Evolutionary conservation across 2,888 invertebrate genomes (phyloP).

Genomic region (Sabatieria punctata): DNA sequence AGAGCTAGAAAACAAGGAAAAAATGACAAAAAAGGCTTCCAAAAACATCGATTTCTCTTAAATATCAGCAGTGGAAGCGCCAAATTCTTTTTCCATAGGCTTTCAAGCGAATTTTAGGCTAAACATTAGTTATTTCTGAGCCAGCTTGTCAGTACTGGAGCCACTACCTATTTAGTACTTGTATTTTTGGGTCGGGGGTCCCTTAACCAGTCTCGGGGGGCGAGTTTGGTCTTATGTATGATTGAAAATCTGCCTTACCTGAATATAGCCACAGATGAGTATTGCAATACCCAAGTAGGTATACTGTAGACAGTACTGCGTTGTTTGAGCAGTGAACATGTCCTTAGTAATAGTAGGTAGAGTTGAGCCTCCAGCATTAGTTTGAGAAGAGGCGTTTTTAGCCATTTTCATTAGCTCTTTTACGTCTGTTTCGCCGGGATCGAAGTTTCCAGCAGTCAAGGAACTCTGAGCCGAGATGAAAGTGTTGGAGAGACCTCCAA

Average conservation of each 20-base stretch:
- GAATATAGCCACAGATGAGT: slow-evolving; percentile 16
- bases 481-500: slow-evolving; percentile 6
- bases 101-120: too few species aligned
- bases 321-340: slow-evolving; percentile 3
- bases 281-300: slow-evolving; percentile 17
- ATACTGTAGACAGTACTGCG: slow-evolving; percentile 16
- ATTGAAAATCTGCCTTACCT: slow-evolving; percentile 9
- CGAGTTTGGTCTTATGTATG: not conserved
- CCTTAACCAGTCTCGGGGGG: too few species aligned
- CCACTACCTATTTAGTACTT: not conserved
- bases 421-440: too few species aligned
- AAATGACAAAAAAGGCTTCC: too few species aligned
- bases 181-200: too few species aligned
- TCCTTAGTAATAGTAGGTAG: not conserved
- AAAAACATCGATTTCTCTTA: too few species aligned
- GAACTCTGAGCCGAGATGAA: slow-evolving; percentile 1
- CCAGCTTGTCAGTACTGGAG: too few species aligned
- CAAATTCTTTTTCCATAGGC: not conserved
- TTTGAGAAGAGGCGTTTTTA: too few species aligned
- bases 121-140: too few species aligned
- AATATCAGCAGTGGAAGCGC: not conserved
- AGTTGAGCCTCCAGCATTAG: too few species aligned
- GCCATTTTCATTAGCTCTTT: too few species aligned
- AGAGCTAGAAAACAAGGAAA: too few species aligned
- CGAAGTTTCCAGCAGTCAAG: not conserved